phyloP scores from a whole-genome alignment of 2,888 invertebrate species.

The Sarcophaga variegata region DNA sequence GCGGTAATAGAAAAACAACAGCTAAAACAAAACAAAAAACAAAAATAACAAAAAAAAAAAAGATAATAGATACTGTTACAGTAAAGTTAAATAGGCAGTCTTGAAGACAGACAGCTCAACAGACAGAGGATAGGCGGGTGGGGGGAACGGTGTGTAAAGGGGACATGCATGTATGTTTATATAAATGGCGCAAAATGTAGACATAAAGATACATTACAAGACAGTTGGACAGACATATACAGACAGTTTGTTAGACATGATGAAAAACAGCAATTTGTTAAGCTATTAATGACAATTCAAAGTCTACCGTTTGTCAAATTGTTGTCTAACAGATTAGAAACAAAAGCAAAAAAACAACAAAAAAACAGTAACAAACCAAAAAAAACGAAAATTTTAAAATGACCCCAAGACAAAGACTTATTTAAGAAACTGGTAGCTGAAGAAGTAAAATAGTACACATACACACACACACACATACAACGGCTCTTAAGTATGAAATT shows the following conservation, averaged over 20 bases:
- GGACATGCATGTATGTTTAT: conserved; percentile 39
- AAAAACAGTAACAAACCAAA: conserved; percentile 6
- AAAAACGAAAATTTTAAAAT: conserved; percentile 31
- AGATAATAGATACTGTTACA: conserved; percentile 42
- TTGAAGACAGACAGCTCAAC: neutral
- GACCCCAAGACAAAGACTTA: conserved; percentile 46
- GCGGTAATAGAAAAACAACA: conserved; percentile 35
- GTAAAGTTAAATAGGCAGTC: conserved; percentile 32
- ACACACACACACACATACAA: neutral
- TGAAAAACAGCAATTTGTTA: conserved; percentile 63
- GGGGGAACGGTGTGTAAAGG: neutral
- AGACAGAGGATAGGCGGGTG: neutral
- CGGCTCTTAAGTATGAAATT: too few species aligned
- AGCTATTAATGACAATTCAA: conserved; percentile 70
- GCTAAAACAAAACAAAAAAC: conserved; percentile 31
- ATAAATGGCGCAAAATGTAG: conserved; percentile 54
- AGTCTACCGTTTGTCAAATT: conserved; percentile 69
- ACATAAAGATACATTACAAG: conserved; percentile 52
- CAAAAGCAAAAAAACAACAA: neutral
- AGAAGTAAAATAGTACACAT: neutral
- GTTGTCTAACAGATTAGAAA: conserved; percentile 34
- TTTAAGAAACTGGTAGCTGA: conserved; percentile 23
- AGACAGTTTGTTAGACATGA: conserved; percentile 37
- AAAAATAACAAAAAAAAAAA: conserved; percentile 5
- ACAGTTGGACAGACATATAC: conserved; percentile 24